Base-by-base conservation (phyloP, 2,797 vertebrate species). In the Bovichtus diacanthus region DNA sequence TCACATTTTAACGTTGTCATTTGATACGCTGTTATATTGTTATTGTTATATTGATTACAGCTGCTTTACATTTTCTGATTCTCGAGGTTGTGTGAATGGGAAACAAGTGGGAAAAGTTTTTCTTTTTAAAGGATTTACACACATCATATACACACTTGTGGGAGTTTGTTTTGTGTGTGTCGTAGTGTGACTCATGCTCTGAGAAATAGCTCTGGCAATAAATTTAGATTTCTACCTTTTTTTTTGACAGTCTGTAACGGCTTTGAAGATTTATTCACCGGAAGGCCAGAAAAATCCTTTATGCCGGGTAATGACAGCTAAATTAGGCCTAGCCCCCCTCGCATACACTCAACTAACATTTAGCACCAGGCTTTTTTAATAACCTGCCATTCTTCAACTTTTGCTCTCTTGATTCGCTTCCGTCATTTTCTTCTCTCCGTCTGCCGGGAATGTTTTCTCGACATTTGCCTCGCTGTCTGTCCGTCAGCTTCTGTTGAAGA, bases 331-430 rank as follows among this genome's bases (percentile, higher is more conserved):
- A 5, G 19, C 41, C 31, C 56, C 54, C 23, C 21, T 67, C 21
- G 9, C 27, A 1, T 59, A 47, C 44, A 10, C 78, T 74, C 36
- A 1, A 1, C 60, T 74, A 75, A 51, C 85, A 54, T 63, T 79
- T 78, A 76, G 56, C 80, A 60, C 44, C 13, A 0, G 44, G 53
- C 39, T 65, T 60, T 80, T 81, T 75, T 72, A 81, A 85, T 80
- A 82, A 81, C 61, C 55, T 83, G 73, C 50, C 65, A 50, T 38
- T 70, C 63, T 69, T 86, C 70, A 85, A 83, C 74, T 78, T 78
- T 84, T 76, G 58, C 41, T 67, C 78, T 70, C 73, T 41, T 0
- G 4, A 50, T 27, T 63, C 5, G 0, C 53, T 61, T 43, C 27
- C 69, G 50, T 77, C 65, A 13, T 78, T 74, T 64, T 68, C 50